Percentiles rank a stretch among this genome's conserved stretches.
phyloP scores from a whole-genome alignment of 2,113 vertebrate species.

The Myotis yumanensis region DNA sequence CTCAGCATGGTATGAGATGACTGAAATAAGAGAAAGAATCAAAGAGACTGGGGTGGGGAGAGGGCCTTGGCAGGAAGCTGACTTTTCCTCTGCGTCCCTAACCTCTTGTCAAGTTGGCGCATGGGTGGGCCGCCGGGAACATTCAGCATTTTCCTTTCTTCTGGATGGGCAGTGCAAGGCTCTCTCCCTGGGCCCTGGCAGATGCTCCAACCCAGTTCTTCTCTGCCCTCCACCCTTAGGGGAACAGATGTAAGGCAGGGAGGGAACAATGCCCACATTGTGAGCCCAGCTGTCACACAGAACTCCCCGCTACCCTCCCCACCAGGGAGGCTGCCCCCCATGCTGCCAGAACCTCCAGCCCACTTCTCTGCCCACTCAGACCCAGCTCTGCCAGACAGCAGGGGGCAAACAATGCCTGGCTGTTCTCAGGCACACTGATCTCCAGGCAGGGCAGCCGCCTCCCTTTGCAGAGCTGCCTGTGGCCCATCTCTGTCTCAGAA shows the following conservation, averaged over 20 bases:
- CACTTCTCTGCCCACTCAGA: slow-evolving; percentile 33
- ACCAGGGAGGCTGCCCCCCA: neutral
- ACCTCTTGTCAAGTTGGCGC: neutral
- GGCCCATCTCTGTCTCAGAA: neutral
- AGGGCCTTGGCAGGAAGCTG: neutral
- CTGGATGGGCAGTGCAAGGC: neutral
- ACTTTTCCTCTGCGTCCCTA: neutral
- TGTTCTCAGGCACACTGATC: slow-evolving; percentile 1
- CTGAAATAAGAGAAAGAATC: slow-evolving; percentile 72
- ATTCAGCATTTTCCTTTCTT: neutral
- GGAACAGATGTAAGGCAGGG: slow-evolving; percentile 39
- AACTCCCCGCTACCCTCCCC: neutral
- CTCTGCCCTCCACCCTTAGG: slow-evolving; percentile 8
- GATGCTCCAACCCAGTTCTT: slow-evolving; percentile 9
- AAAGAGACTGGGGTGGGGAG: slow-evolving; percentile 11
- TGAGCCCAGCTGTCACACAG: slow-evolving; percentile 35
- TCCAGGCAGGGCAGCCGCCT: neutral
- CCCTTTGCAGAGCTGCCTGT: neutral
- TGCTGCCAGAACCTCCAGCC: neutral
- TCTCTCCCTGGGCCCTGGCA: slow-evolving; percentile 27
- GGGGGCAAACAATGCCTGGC: slow-evolving; percentile 44
- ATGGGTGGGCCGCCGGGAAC: neutral
- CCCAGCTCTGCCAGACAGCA: neutral
- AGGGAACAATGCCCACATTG: slow-evolving; percentile 54
- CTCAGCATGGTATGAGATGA: slow-evolving; percentile 30